phyloP scores from a whole-genome alignment of 2,888 invertebrate genomes.

The Pristionchus exspectatus region DNA sequence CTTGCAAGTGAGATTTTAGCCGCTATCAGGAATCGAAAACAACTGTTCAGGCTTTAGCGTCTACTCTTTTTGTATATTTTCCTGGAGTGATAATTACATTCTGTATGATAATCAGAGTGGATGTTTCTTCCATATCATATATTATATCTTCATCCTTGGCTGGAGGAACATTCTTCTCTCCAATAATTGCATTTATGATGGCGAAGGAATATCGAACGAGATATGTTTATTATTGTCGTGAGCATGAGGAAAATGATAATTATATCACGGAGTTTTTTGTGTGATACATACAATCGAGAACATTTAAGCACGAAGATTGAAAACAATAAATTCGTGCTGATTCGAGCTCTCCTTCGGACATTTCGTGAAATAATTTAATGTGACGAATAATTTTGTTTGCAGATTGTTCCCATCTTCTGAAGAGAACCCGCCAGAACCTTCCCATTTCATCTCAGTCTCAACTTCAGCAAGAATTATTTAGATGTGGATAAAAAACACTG shows the following conservation, averaged over 20 bases:
- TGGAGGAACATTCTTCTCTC: constrained; percentile 8
- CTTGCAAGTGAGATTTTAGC: background rate
- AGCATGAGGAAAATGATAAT: background rate
- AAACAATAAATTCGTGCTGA: background rate
- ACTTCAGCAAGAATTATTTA: background rate
- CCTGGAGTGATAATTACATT: background rate
- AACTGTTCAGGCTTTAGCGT: background rate
- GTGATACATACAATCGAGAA: no score
- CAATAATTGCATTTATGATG: background rate
- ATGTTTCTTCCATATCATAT: background rate
- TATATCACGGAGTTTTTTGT: background rate
- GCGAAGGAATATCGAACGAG: background rate
- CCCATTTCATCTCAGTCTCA: background rate
- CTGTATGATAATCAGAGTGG: background rate
- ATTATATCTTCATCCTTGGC: background rate
- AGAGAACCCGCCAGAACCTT: background rate
- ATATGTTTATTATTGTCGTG: background rate
- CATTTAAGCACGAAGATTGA: background rate
- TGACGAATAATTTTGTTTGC: background rate
- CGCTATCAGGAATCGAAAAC: background rate
- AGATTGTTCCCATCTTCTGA: background rate
- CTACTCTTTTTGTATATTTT: background rate
- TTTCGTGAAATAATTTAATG: background rate
- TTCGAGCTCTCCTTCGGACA: background rate
- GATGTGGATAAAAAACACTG: background rate